phyloP scores from a whole-genome alignment of 2,888 invertebrate species.

The Lingula anatina region DNA sequence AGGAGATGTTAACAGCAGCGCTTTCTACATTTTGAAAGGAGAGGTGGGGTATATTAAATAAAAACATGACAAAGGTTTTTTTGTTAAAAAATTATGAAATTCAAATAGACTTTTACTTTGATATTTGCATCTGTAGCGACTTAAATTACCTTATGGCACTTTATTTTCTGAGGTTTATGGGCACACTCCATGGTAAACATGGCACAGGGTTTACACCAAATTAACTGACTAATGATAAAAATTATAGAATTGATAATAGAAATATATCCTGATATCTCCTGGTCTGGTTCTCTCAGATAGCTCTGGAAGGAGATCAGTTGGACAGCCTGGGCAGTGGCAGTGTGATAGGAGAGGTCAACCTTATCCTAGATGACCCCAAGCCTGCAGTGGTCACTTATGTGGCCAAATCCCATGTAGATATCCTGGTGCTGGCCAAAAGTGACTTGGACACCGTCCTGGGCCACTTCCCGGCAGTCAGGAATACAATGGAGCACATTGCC shows the following conservation, averaged over 20 bases:
- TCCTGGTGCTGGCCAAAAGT: conserved; percentile 8
- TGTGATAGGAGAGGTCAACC: conserved; percentile 10
- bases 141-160: too few species aligned
- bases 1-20: conserved; percentile 14
- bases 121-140: too few species aligned
- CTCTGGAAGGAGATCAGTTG: too few species aligned
- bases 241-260: too few species aligned
- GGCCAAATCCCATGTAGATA: conserved; percentile 14
- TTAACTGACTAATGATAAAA: too few species aligned
- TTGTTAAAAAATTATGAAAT: too few species aligned
- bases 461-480: background rate
- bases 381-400: conserved; percentile 6
- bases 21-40: conserved; percentile 14
- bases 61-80: background rate
- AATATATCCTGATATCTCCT: too few species aligned
- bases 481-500: background rate
- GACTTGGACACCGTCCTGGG: conserved; percentile 10
- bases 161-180: too few species aligned
- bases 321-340: conserved; percentile 13
- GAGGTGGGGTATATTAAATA: background rate
- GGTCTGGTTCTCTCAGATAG: too few species aligned
- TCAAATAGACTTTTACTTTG: too few species aligned
- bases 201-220: too few species aligned
- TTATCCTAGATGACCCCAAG: background rate
- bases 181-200: too few species aligned